Base-by-base conservation (phyloP, 64 coral and sea anemone genomes). In the Platygyra sinensis region DNA sequence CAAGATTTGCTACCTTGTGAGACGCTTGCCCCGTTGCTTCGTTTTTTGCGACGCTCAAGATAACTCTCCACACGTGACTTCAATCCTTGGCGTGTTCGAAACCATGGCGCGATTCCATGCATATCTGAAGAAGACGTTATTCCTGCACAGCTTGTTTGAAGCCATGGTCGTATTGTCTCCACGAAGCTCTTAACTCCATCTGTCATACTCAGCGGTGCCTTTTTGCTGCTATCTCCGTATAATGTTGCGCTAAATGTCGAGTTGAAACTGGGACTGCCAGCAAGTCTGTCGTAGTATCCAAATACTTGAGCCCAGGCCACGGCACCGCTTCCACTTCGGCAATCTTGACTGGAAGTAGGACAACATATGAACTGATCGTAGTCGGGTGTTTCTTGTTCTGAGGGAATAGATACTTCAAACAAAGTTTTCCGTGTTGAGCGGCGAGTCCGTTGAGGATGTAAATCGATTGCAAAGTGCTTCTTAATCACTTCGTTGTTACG, bases 301-400 rank as follows among this genome's bases (percentile, higher is more conserved):
- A 94, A 89, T 15, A 94, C 64, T 62, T 90, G 93, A 33, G 93
- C 93, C 87, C 81, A 94, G 38, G 93, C 93, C 30, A 94, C 93
- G 30, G 93, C 88, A 73, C 62, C 50, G 65, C 93, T 90, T 14
- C 93, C 93, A 71, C 73, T 80, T 2, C 29, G 24, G 80, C 79
- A 94, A 77, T 24, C 5, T 46, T 46, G 42, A 3, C 93, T 88
- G 42, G 42, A 46, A 5, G 4, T 46, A 46, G 42, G 5, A 79
- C 93, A 89, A 64, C 88, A 94, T 2, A 14, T 36, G 61, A 86
- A 76, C 62, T 94, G 93, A 4, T 87, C 0, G 30, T 94, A 94
- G 72, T 94, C 81, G 13, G 93, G 93, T 24, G 90, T 87, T 65
- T 72, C 22, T 5, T 30, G 0, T 52, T 80, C 81, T 12, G 30